A percentile compares a stretch with the other conserved stretches of the same genome.
Evolutionary conservation across 2,888 invertebrate genomes (phyloP).

Genomic region (Mesorhabditis belari): DNA sequence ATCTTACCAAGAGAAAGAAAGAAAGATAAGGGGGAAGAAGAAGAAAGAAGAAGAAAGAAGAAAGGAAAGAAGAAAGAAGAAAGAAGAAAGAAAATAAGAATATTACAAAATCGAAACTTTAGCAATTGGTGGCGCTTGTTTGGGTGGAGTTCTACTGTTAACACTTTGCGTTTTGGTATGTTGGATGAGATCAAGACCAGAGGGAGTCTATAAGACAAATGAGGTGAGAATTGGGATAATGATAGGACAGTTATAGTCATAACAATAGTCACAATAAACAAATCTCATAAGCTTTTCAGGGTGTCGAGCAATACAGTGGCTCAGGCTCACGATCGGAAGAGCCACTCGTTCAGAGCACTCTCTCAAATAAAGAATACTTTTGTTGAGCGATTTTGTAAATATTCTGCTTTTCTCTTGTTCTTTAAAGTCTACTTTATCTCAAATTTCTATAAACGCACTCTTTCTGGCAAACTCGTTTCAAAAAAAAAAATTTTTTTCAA

Average conservation of each 20-base stretch:
- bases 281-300: background rate
- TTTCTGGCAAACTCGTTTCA: too few species aligned
- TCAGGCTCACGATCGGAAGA: background rate
- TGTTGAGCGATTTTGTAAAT: background rate
- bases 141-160: conserved; percentile 25
- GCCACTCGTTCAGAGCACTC: background rate
- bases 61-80: too few species aligned
- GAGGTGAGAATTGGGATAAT: too few species aligned
- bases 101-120: conserved; percentile 9
- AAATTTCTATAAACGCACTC: too few species aligned
- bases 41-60: too few species aligned
- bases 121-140: conserved; percentile 34
- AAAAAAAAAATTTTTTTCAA: too few species aligned
- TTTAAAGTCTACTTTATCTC: background rate
- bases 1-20: too few species aligned
- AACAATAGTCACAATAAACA: background rate
- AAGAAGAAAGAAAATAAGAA: too few species aligned
- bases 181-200: conserved; percentile 44
- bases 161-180: conserved; percentile 34
- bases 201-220: conserved; percentile 51
- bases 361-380: background rate
- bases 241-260: background rate
- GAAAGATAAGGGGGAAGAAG: too few species aligned
- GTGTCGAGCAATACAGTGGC: background rate
- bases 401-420: background rate